Percentiles rank a stretch among this genome's conserved stretches.
Conservation (phyloP, 2,797 vertebrate genomes). For the Chelon labrosus region DNA sequence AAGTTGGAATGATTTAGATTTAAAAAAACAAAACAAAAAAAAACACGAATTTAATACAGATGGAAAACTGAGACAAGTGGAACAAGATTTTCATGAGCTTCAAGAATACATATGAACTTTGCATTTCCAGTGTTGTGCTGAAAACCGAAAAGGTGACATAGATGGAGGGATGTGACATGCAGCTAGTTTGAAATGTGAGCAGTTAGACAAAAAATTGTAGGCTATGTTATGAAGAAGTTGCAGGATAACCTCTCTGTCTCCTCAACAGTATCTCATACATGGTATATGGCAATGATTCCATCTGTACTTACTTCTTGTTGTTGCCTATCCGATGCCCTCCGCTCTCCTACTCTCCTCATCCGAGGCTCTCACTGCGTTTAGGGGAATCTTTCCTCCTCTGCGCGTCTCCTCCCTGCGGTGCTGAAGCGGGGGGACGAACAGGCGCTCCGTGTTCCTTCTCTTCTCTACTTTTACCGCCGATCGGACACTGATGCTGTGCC, state of each 20-base stretch:
- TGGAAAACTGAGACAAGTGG: too few species aligned
- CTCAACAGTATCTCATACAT: accelerated
- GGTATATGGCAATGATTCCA: too few species aligned
- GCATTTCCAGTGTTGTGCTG: neutral
- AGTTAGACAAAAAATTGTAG: neutral
- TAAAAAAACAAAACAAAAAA: too few species aligned
- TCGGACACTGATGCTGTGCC: slow-evolving; percentile 6
- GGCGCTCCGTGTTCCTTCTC: slow-evolving; percentile 65
- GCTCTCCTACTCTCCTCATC: slow-evolving; percentile 81
- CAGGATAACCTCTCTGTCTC: neutral
- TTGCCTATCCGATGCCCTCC: slow-evolving; percentile 77
- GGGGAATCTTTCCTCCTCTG: slow-evolving; percentile 76
- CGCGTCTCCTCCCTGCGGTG: slow-evolving; percentile 56
- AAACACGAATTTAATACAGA: too few species aligned
- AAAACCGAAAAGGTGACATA: neutral
- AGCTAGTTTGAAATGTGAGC: neutral
- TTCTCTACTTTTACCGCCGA: slow-evolving; percentile 25
- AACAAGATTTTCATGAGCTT: neutral
- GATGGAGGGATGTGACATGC: too few species aligned
- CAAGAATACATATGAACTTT: neutral
- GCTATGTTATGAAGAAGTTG: neutral
- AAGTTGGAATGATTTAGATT: neutral
- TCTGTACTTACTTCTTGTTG: slow-evolving; percentile 70
- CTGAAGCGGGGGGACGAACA: slow-evolving; percentile 46
- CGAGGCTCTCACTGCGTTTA: slow-evolving; percentile 66